A percentile compares a stretch with the other conserved stretches of the same genome.
Conservation (phyloP, 2,888 invertebrate genomes). For the Latrodectus hesperus region DNA sequence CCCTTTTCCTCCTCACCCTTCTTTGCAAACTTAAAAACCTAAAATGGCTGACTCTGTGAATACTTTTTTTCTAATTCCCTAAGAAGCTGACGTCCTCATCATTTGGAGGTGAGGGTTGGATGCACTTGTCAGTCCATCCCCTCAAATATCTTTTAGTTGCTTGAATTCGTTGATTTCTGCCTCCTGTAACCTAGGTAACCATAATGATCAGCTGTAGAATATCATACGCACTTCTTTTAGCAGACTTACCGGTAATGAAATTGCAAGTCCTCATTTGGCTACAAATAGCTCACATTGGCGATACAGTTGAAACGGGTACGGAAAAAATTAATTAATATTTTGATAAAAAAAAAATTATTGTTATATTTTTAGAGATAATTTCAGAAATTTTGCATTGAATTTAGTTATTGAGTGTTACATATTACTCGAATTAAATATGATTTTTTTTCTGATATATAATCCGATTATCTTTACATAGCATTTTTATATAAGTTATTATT, state of each 20-base stretch:
- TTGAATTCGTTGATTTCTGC: slow-evolving; percentile 56
- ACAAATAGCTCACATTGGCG: slow-evolving; percentile 22
- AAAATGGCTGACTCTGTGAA: slow-evolving; percentile 15
- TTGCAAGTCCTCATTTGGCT: slow-evolving; percentile 13
- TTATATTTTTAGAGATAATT: too few species aligned
- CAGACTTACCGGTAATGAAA: slow-evolving; percentile 52
- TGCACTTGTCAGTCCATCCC: slow-evolving; percentile 41
- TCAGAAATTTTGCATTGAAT: too few species aligned
- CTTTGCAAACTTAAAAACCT: slow-evolving; percentile 3
- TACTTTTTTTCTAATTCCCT: slow-evolving; percentile 48
- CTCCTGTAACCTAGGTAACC: slow-evolving; percentile 68
- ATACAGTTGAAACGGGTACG: background rate
- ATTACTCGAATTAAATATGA: too few species aligned
- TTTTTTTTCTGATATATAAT: too few species aligned
- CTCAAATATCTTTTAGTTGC: slow-evolving; percentile 46
- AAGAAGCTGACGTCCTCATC: slow-evolving; percentile 37
- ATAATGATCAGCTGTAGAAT: slow-evolving; percentile 68
- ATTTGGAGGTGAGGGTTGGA: slow-evolving; percentile 28
- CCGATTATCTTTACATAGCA: too few species aligned
- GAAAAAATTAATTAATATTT: too few species aligned
- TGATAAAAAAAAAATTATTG: too few species aligned
- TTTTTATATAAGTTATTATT: too few species aligned
- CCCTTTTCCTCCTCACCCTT: slow-evolving; percentile 16
- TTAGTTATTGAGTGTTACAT: too few species aligned
- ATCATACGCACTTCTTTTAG: slow-evolving; percentile 53